Percentiles rank a stretch among this genome's conserved stretches.
phyloP scores from a whole-genome alignment of 2,888 invertebrate species.

The Gymnoscelis rufifasciata region DNA sequence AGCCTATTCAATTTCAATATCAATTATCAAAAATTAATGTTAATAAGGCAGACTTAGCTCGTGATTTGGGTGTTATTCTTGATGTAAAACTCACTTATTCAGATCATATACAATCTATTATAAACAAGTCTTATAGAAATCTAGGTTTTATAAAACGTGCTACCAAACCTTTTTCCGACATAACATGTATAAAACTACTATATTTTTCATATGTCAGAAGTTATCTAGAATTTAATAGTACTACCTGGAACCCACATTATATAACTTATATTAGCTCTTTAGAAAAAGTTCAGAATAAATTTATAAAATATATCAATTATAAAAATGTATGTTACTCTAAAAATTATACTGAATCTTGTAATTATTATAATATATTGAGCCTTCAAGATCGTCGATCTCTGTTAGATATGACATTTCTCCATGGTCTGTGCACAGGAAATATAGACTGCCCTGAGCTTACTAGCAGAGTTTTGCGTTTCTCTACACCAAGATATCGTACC shows the following conservation, averaged over 20 bases:
- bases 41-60: neutral
- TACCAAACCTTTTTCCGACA: neutral
- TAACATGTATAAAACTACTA: neutral
- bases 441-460: conserved; percentile 3
- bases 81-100: neutral
- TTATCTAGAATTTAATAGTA: neutral
- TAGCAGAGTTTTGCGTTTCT: neutral
- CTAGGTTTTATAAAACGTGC: neutral
- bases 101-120: neutral
- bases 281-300: neutral
- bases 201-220: neutral
- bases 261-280: neutral
- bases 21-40: neutral
- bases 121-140: neutral
- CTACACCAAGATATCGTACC: neutral
- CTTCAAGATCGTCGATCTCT: neutral
- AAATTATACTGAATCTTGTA: neutral
- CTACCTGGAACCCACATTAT: neutral
- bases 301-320: neutral
- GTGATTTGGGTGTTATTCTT: neutral
- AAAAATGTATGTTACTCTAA: neutral
- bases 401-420: conserved; percentile 1
- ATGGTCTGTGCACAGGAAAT: neutral
- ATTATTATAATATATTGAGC: neutral
- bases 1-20: neutral